Conservation (phyloP, 2,888 invertebrate species). For the Cantharis nigra region DNA sequence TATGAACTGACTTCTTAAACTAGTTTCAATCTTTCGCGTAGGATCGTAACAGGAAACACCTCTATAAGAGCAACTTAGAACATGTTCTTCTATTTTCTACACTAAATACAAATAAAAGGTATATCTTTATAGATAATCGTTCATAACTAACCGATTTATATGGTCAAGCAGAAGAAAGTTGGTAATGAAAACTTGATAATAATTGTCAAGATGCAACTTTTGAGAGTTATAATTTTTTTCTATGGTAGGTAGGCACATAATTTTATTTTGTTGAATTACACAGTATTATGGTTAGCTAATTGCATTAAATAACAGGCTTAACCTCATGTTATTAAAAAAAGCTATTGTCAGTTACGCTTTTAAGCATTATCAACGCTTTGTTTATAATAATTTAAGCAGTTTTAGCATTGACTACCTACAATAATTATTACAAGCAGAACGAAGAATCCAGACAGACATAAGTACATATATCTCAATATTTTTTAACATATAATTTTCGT, state of each 20-base stretch:
- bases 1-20: no score
- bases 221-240: background rate
- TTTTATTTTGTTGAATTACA: no score
- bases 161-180: background rate
- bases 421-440: background rate
- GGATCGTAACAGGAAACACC: no score
- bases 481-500: no score
- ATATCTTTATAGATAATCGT: background rate
- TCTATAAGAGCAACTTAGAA: no score
- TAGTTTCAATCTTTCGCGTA: no score
- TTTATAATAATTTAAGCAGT: background rate
- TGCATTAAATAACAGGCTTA: background rate
- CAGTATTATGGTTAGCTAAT: no score
- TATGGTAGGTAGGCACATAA: no score
- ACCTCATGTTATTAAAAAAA: background rate
- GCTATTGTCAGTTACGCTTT: background rate
- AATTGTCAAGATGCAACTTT: no score
- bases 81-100: no score
- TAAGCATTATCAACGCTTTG: background rate
- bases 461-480: background rate
- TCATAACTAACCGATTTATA: background rate
- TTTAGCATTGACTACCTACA: background rate
- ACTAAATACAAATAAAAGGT: no score
- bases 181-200: background rate
- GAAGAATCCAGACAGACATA: background rate